These are phyloP conservation scores for Cyrtonyx montezumae DNA, from an alignment of 2,113 vertebrate genomes.

Conservation along the genomic window DNA sequence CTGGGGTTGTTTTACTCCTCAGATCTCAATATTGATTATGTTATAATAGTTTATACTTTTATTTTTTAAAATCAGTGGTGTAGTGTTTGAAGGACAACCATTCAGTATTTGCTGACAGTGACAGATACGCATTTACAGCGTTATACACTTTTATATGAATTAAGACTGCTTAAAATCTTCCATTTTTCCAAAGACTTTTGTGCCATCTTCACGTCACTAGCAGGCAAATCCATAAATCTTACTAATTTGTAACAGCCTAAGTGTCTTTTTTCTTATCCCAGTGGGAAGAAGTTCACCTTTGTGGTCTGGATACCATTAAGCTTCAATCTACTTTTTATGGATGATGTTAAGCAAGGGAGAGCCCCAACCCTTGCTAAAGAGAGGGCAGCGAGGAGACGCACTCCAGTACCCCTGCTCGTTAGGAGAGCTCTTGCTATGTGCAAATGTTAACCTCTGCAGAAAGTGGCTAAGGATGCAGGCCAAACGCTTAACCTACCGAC, in stretches of 20 bases:
- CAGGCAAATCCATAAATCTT: background rate
- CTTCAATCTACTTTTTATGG: slow-evolving; percentile 2
- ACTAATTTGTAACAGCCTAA: background rate
- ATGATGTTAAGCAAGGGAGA: background rate
- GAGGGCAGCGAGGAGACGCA: background rate
- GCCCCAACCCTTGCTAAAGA: background rate
- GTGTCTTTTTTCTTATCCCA: background rate
- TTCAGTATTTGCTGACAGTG: background rate
- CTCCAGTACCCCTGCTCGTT: background rate
- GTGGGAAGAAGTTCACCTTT: background rate
- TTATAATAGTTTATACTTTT: background rate
- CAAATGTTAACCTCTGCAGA: background rate
- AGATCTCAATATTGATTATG: background rate
- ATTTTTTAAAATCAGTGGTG: background rate
- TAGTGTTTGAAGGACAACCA: background rate
- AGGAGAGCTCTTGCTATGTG: background rate
- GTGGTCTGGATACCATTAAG: background rate
- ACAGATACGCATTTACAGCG: background rate
- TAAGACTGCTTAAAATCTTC: background rate
- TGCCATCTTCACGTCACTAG: background rate
- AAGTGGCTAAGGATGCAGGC: background rate
- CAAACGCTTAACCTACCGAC: background rate
- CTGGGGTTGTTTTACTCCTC: background rate
- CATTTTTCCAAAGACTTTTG: slow-evolving; percentile 20
- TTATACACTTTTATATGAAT: background rate